Conservation (phyloP, 2,888 invertebrate genomes). For the Acrocyrtus sp. region DNA sequence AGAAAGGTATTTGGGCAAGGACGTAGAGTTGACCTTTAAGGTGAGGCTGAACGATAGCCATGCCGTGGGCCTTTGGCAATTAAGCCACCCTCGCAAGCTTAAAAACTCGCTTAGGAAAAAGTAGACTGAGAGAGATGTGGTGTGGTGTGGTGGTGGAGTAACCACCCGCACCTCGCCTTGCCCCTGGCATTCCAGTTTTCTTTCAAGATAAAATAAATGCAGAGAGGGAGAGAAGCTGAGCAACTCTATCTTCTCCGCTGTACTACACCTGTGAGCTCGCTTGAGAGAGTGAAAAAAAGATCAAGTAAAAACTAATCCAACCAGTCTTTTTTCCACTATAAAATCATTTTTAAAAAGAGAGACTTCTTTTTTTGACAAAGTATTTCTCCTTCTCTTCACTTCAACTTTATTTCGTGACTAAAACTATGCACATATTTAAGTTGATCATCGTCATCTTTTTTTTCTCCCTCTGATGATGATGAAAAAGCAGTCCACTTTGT, state of each 20-base stretch:
- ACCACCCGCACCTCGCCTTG: constrained; percentile 64
- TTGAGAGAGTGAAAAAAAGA: constrained; percentile 18
- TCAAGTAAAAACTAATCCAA: constrained; percentile 42
- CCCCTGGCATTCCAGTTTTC: constrained; percentile 63
- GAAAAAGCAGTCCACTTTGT: constrained; percentile 55
- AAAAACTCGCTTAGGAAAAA: constrained; percentile 58
- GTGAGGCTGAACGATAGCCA: no score
- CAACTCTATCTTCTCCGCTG: no score
- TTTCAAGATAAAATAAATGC: constrained; percentile 18
- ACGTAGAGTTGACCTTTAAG: constrained; percentile 64
- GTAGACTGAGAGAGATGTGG: constrained; percentile 25
- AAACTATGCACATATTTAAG: constrained; percentile 34
- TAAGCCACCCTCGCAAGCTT: constrained; percentile 63
- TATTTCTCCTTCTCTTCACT: constrained; percentile 10
- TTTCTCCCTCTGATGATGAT: constrained; percentile 12
- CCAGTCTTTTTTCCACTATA: constrained; percentile 42
- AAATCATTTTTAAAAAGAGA: constrained; percentile 21
- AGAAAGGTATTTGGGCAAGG: constrained; percentile 63
- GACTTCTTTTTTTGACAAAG: constrained; percentile 23
- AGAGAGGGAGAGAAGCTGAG: no score
- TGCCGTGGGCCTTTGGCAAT: constrained; percentile 64
- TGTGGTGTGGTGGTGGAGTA: no score
- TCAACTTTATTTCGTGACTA: constrained; percentile 24
- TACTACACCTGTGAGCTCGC: no score
- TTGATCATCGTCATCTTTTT: constrained; percentile 16